These are phyloP conservation scores for Falco rusticolus DNA, from an alignment of 2,797 vertebrate species.

Conservation along the genomic window DNA sequence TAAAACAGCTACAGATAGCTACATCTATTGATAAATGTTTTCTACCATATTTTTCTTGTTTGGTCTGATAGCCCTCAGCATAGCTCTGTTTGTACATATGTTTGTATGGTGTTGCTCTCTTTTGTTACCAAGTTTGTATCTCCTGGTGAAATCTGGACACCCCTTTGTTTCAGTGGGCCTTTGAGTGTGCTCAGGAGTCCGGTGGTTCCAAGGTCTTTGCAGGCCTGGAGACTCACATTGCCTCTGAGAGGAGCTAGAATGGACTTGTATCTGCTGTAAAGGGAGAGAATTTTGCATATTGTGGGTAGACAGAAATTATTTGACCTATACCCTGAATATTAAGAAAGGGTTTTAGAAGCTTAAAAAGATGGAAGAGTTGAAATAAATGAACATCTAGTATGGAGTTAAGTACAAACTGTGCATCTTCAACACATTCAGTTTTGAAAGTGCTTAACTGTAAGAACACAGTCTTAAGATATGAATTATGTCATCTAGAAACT, in stretches of 20 bases:
- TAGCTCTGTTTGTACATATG: not conserved
- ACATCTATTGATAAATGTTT: not conserved
- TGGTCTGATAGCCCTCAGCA: not conserved
- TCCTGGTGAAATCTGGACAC: not conserved
- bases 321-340: not conserved
- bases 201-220: not conserved
- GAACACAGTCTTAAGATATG: not conserved
- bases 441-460: not conserved
- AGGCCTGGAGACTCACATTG: not conserved
- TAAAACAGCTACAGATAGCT: not conserved
- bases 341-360: not conserved
- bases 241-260: not conserved
- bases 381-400: not conserved
- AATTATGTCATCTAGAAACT: not conserved
- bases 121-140: not conserved
- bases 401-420: fast-evolving
- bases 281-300: not conserved
- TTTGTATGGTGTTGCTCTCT: not conserved
- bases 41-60: not conserved
- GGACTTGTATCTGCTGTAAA: not conserved
- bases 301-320: not conserved
- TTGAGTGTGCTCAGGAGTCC: not conserved
- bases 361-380: not conserved
- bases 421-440: not conserved
- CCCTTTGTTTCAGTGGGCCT: not conserved